phyloP scores from a whole-genome alignment of 2,797 vertebrate species.

The Coranthus polyacanthus region DNA sequence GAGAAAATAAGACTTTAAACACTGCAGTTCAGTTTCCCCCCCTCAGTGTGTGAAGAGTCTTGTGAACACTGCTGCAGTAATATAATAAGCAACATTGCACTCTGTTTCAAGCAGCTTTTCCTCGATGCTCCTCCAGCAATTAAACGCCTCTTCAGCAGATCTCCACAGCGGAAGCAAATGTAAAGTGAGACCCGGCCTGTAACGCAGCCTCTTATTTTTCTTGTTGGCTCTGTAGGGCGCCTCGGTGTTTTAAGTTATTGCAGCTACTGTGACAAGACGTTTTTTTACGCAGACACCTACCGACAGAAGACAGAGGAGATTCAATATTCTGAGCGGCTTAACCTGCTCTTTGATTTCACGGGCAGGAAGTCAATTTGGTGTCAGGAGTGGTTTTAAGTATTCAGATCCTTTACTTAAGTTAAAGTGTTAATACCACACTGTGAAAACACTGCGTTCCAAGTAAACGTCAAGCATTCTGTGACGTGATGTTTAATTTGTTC shows the following conservation, averaged over 20 bases:
- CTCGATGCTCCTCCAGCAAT: constrained; percentile 6
- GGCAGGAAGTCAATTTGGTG: constrained; percentile 19
- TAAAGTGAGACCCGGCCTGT: constrained; percentile 3
- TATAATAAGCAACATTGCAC: constrained; percentile 3
- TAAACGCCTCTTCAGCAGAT: constrained; percentile 9
- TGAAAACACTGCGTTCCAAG: too few relatives aligned
- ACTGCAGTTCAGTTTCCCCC: too few relatives aligned
- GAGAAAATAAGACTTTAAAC: too few relatives aligned
- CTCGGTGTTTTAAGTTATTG: constrained; percentile 2
- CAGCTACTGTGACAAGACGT: not conserved
- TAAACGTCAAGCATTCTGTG: too few relatives aligned
- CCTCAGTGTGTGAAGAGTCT: too few relatives aligned
- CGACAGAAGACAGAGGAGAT: not conserved
- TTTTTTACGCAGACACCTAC: not conserved
- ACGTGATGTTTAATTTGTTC: too few relatives aligned
- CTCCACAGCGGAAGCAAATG: constrained; percentile 5
- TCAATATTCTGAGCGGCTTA: constrained; percentile 35
- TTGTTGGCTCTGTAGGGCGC: not conserved
- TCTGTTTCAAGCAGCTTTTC: constrained; percentile 9
- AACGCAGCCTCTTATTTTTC: not conserved
- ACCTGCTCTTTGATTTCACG: constrained; percentile 28
- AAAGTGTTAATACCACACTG: too few relatives aligned
- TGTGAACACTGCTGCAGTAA: too few relatives aligned
- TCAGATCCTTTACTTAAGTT: too few relatives aligned
- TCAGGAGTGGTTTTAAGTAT: too few relatives aligned